phyloP scores from a whole-genome alignment of 2,113 vertebrate genomes.

The Hippoglossus stenolepis region DNA sequence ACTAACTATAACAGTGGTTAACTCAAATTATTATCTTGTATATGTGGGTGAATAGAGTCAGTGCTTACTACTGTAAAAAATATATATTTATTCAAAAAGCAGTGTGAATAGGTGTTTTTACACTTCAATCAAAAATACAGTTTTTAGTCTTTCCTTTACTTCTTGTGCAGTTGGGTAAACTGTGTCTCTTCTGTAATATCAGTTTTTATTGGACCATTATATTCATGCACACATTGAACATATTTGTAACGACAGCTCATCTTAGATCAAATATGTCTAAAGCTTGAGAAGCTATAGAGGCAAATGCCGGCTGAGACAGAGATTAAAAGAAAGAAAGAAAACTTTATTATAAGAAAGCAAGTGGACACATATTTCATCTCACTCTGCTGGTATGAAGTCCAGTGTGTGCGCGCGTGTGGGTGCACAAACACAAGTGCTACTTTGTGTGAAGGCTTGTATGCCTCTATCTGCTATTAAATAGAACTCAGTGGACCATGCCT shows the following conservation, averaged over 20 bases:
- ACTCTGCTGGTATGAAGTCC: conserved; percentile 10
- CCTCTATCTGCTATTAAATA: conserved; percentile 51
- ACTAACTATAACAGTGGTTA: too few relatives aligned
- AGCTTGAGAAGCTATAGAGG: neutral
- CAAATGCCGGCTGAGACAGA: neutral
- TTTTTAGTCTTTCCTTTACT: too few relatives aligned
- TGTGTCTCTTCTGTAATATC: neutral
- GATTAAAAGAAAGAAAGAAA: conserved; percentile 14
- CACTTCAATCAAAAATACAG: too few relatives aligned
- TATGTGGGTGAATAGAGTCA: too few relatives aligned
- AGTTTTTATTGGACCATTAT: neutral
- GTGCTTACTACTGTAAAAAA: too few relatives aligned
- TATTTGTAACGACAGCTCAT: neutral
- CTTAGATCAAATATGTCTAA: neutral
- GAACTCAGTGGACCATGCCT: conserved; percentile 59
- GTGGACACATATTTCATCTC: conserved; percentile 17
- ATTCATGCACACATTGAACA: neutral
- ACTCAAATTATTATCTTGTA: too few relatives aligned
- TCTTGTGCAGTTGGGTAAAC: too few relatives aligned
- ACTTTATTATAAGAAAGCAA: conserved; percentile 36
- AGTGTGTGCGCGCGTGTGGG: conserved; percentile 2
- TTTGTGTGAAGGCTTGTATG: conserved; percentile 7
- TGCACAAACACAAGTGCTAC: neutral
- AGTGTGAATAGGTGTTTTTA: too few relatives aligned
- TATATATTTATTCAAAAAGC: too few relatives aligned